A percentile compares a stretch with the other conserved stretches of the same genome.
Conservation (phyloP, 2,888 invertebrate species). For the Syrphus vitripennis region DNA sequence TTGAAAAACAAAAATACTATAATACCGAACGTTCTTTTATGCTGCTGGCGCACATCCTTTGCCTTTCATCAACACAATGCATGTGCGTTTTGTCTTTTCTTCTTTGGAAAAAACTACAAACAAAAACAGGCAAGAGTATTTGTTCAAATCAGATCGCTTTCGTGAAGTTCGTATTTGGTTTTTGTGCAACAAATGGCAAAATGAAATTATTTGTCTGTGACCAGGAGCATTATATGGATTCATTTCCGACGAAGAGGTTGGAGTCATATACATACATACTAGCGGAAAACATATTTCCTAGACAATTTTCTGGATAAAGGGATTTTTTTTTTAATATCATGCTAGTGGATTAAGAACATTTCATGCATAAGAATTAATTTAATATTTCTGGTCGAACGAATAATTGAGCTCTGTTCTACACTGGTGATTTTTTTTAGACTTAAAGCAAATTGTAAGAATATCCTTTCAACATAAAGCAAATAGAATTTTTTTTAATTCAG, state of each 20-base stretch:
- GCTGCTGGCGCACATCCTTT: conserved; percentile 20
- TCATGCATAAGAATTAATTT: conserved; percentile 11
- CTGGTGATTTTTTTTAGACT: background rate
- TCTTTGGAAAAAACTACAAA: background rate
- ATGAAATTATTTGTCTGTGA: conserved; percentile 31
- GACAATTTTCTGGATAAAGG: background rate
- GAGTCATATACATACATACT: background rate
- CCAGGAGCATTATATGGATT: background rate
- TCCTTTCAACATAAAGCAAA: background rate
- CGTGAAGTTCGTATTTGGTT: conserved; percentile 4
- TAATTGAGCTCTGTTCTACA: background rate
- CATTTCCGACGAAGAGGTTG: background rate
- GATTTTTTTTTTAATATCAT: background rate
- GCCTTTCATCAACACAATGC: conserved; percentile 16
- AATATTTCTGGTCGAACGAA: background rate
- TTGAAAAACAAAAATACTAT: conserved; percentile 35
- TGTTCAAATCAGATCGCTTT: conserved; percentile 5
- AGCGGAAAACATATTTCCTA: conserved; percentile 2
- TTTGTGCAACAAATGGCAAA: conserved; percentile 54
- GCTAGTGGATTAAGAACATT: background rate
- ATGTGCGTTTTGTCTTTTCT: conserved; percentile 27
- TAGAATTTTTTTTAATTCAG: conserved; percentile 19
- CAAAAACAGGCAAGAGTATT: background rate
- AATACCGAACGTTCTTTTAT: conserved; percentile 4
- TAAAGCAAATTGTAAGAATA: background rate